Conservation (phyloP, 2,888 invertebrate species). For the Andrena haemorrhoa region DNA sequence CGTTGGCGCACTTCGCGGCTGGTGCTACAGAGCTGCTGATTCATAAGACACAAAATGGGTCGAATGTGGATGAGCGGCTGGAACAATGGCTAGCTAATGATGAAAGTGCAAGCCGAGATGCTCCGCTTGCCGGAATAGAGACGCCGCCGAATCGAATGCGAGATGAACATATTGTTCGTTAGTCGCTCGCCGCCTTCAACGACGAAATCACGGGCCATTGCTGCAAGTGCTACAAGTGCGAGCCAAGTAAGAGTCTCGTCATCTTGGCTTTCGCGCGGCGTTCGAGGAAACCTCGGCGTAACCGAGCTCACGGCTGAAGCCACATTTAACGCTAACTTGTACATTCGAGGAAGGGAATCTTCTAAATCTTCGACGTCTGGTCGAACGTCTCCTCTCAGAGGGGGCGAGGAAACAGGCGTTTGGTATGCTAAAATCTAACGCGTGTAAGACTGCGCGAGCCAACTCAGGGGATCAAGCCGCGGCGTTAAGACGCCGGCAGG, state of each 20-base stretch:
- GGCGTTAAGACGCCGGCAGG: slow-evolving; percentile 13
- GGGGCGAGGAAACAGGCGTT: background rate
- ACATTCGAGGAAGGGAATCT: too few relatives aligned
- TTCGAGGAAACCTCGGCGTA: too few relatives aligned
- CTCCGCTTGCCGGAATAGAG: slow-evolving; percentile 39
- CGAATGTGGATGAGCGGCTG: slow-evolving; percentile 67
- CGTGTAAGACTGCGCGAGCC: background rate
- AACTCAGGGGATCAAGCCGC: background rate
- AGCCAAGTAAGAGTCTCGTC: slow-evolving; percentile 1
- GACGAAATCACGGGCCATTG: slow-evolving; percentile 48
- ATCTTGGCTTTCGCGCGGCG: background rate
- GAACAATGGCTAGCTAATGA: slow-evolving; percentile 74
- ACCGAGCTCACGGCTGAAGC: too few relatives aligned
- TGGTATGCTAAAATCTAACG: background rate
- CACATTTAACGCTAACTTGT: too few relatives aligned
- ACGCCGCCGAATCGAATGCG: slow-evolving; percentile 54
- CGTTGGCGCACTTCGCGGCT: slow-evolving; percentile 41
- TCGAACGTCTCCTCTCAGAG: background rate
- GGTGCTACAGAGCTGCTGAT: slow-evolving; percentile 58
- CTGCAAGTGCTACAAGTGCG: background rate
- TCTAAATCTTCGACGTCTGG: too few relatives aligned
- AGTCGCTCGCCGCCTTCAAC: slow-evolving; percentile 21
- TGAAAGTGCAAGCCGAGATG: slow-evolving; percentile 65
- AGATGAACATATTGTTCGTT: slow-evolving; percentile 71
- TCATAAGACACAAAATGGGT: slow-evolving; percentile 72